phyloP scores from a whole-genome alignment of 2,888 invertebrate species.

The Pterostichus niger region DNA sequence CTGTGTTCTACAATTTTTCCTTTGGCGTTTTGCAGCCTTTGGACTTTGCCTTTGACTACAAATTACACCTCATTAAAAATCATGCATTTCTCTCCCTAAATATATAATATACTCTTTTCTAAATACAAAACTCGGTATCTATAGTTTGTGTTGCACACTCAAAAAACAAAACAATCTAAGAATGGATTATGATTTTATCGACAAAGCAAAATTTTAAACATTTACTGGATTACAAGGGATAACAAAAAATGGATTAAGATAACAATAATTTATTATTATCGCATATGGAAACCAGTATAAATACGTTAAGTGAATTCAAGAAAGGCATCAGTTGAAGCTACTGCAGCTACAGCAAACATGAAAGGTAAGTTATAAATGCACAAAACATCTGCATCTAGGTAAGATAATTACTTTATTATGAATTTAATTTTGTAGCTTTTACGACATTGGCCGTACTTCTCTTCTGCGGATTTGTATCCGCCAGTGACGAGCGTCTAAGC shows the following conservation, averaged over 20 bases:
- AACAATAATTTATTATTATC: neutral
- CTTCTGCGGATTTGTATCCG: neutral
- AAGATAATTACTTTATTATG: neutral
- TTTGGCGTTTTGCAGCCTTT: too few species aligned
- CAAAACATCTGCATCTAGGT: neutral
- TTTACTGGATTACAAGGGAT: neutral
- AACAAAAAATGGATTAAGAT: neutral
- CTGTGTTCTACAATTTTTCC: too few species aligned
- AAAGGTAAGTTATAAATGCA: neutral
- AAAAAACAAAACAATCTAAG: neutral
- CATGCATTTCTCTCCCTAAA: too few species aligned
- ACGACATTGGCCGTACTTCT: neutral
- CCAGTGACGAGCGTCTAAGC: slow-evolving; percentile 9
- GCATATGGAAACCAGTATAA: neutral
- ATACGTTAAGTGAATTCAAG: neutral
- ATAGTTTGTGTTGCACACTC: neutral
- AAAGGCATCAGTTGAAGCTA: neutral
- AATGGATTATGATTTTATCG: neutral
- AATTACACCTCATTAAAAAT: too few species aligned
- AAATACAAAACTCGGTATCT: too few species aligned
- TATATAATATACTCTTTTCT: too few species aligned
- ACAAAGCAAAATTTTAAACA: neutral
- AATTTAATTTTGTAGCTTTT: neutral
- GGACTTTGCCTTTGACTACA: too few species aligned
- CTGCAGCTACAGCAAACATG: slow-evolving; percentile 3